Conservation (phyloP, 2,888 invertebrate species). For the Drosophila meridionalis region DNA sequence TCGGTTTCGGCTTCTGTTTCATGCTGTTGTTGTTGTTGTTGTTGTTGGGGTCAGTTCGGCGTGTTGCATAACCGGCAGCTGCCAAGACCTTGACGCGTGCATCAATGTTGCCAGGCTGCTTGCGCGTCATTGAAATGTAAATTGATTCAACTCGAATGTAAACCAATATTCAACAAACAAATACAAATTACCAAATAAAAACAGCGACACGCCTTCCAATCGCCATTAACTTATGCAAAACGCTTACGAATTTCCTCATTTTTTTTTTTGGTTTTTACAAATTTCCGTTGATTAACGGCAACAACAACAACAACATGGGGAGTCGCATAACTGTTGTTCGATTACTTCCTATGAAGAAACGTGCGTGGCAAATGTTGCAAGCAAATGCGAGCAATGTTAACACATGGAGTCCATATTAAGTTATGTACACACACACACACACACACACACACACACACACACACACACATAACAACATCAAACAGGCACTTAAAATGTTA, state of each 20-base stretch:
- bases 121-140: background rate
- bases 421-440: background rate
- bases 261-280: conserved; percentile 35
- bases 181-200: conserved; percentile 40
- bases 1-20: too few species aligned
- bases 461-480: conserved; percentile 13
- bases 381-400: conserved; percentile 67
- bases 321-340: conserved; percentile 33
- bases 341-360: conserved; percentile 67
- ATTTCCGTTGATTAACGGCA: conserved; percentile 66
- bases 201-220: conserved; percentile 27
- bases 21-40: background rate
- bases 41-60: conserved; percentile 5
- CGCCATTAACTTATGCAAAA: conserved; percentile 65
- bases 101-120: conserved; percentile 13
- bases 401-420: conserved; percentile 41
- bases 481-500: conserved; percentile 70
- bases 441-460: background rate
- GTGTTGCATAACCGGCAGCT: conserved; percentile 31
- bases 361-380: conserved; percentile 70
- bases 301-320: conserved; percentile 16
- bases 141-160: background rate
- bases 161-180: background rate
- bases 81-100: conserved; percentile 24
- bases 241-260: conserved; percentile 66